Evolutionary conservation across 2,797 vertebrate genomes (phyloP), one percentile per base, ranked within the genome.

Genomic region (Paramormyrops hopkinsi): DNA sequence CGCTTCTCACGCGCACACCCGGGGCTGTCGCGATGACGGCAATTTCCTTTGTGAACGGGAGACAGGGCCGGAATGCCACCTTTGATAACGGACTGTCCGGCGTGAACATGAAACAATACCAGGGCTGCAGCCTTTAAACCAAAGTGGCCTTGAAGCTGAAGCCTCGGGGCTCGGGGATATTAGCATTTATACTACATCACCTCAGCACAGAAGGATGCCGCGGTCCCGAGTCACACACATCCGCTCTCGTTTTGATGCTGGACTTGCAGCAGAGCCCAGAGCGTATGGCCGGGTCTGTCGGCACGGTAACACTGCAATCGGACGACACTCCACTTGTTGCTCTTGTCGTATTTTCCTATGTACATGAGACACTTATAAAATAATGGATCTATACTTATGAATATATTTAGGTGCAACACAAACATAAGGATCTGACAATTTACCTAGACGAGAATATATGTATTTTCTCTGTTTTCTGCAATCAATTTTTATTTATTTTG

Each of bases 181-280:
- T 86, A 88, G 65, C 65, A 88, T 51, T 51, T 6, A 88, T 73
- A 88, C 48, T 33, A 88, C 22, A 73, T 76, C 33, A 48, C 12
- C 50, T 41, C 29, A 54, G 73, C 33, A n/a, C 8, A 79, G 69
- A 14, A 79, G 69, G 50, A n/a, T 50, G 33, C 51, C 37, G 2
- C 12, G 54, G 8, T 14, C 73, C 14, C 41, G 29, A 46, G 4
- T 53, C 12, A 12, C 29, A 19, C 53, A 19, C 76, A 59, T 56
- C 41, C 9, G 14, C 7, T 84, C 29, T 37, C 6, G 14, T 59
- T 56, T 50, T 89, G 50, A 59, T 83, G 37, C 33, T 46, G 51
- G n/a, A 22, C 69, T 41, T 89, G 29, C 51, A 54, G 19, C 33
- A 9, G 4, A 54, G 44, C 44, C 29, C 12, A 79, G 14, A 79